Evolutionary conservation across 2,888 invertebrate species (phyloP), one percentile per base, ranked within the genome.

Genomic region (Schizaphis graminum): DNA sequence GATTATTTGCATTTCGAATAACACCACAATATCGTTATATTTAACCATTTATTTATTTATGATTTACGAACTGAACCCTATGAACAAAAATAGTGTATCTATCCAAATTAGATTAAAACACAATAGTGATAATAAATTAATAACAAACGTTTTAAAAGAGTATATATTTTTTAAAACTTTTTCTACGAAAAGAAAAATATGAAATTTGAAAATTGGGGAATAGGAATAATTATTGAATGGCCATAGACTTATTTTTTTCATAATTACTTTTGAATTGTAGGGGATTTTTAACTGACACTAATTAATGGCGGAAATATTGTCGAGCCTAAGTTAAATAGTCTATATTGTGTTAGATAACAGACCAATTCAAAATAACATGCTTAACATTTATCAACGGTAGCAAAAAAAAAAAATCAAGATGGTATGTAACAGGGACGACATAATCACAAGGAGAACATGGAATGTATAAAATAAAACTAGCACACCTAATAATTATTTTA

Each of bases 141-240:
- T 61, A 61, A 61, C 61, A 35, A 7, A 77, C 35, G 21, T 77
- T 77, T n/a, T 35, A 7, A 4, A 35, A 35, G 1, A 35, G 77
- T 3, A 7, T 21, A 21, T 2, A 77, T 2, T 21, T 77, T 77
- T 35, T 35, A 35, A 35, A 77, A 77, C 16, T 21, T 35, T 35
- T 67, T 2, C 13, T 7, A n/a, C n/a, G 24, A 26, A 67, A 67
- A 67, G 5, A 67, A n/a, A 77, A 77, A 35, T 77, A 35, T 35
- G 21, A 77, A 77, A 77, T 35, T 35, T 77, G 7, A 21, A 67
- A 35, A 10, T 16, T 77, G 16, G 16, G 77, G 0, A 35, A 77
- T 35, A 0, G n/a, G 0, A n/a, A n/a, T 67, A n/a, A 0, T 0
- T 16, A 5, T 13, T 67, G 16, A 35, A 35, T 5, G 7, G 5